phyloP scores from a whole-genome alignment of 2,797 vertebrate genomes.

The Gambelia wislizenii region DNA sequence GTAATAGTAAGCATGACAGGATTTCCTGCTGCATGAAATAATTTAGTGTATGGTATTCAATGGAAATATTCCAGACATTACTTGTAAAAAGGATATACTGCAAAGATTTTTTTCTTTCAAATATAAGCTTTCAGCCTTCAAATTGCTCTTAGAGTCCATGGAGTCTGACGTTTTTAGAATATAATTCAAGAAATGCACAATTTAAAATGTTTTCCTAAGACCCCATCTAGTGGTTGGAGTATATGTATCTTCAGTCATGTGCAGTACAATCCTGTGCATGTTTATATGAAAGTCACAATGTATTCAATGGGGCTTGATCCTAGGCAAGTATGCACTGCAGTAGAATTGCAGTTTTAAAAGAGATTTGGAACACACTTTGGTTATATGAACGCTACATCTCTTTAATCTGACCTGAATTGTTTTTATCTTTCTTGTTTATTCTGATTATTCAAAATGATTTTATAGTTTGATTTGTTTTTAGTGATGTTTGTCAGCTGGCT shows the following conservation, averaged over 20 bases:
- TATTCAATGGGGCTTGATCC: background rate
- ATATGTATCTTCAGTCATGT: background rate
- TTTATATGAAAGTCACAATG: background rate
- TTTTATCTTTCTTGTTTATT: no score
- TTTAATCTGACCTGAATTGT: no score
- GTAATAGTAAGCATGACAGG: background rate
- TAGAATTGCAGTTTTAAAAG: background rate
- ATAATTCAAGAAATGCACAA: background rate
- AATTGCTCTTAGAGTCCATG: background rate
- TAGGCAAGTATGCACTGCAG: background rate
- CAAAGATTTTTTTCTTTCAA: background rate
- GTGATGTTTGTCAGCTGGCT: no score
- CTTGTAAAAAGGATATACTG: background rate
- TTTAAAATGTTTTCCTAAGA: background rate
- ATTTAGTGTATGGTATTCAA: background rate
- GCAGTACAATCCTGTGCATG: background rate
- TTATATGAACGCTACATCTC: background rate
- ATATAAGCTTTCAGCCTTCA: background rate
- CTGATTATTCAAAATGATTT: no score
- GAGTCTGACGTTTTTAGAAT: background rate
- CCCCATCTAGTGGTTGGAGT: constrained; percentile 34
- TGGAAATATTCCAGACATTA: background rate
- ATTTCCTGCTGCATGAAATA: background rate
- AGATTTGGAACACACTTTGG: background rate
- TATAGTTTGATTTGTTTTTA: no score